These are phyloP conservation scores for Chionis minor DNA, from an alignment of 2,113 vertebrate species.

Conservation along the genomic window DNA sequence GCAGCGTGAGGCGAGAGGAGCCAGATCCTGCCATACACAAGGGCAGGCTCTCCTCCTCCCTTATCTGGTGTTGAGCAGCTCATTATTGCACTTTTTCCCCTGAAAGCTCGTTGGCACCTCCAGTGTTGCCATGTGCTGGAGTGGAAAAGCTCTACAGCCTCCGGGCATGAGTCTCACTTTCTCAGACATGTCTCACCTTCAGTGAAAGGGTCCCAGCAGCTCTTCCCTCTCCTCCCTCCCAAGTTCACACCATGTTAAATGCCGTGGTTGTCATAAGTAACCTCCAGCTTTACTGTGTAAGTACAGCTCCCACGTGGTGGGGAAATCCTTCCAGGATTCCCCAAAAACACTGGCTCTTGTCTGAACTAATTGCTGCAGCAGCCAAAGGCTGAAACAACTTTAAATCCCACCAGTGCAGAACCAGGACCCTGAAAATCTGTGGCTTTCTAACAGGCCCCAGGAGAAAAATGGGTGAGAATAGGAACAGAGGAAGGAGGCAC, in stretches of 20 bases:
- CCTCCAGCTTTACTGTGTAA: not conserved
- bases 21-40: not conserved
- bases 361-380: not conserved
- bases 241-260: not conserved
- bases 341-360: not conserved
- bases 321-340: not conserved
- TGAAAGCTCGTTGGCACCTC: not conserved
- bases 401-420: not conserved
- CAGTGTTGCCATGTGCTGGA: not conserved
- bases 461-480: not conserved
- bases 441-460: not conserved
- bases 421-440: not conserved
- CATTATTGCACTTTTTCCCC: not conserved
- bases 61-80: not conserved
- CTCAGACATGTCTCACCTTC: not conserved
- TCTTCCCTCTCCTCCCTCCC: not conserved
- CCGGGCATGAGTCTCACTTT: not conserved
- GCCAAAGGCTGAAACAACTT: not conserved
- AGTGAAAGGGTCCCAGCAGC: not conserved
- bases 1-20: not conserved
- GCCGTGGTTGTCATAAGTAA: accelerated
- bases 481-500: not conserved
- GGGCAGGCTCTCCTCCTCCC: not conserved
- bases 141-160: not conserved
- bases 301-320: not conserved